Percentiles rank a stretch among this genome's conserved stretches.
These are phyloP conservation scores for Phengaris alcon DNA, from an alignment of 2,888 invertebrate genomes.

Conservation along the genomic window DNA sequence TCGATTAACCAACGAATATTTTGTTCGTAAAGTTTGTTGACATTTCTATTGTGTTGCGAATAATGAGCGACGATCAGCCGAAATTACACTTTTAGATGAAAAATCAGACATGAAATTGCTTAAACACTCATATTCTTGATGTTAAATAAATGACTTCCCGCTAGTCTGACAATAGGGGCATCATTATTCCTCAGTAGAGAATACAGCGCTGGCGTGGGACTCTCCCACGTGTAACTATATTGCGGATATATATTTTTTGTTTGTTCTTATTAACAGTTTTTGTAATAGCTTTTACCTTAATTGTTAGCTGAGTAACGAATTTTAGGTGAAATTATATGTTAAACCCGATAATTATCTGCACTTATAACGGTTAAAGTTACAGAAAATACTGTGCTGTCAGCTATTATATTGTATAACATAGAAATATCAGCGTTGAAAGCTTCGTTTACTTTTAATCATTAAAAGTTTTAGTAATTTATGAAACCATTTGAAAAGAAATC, in stretches of 20 bases:
- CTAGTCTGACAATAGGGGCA: constrained; percentile 71
- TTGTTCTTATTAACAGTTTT: constrained; percentile 78
- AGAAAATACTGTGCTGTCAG: neutral
- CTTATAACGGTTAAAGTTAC: neutral
- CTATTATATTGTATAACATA: no score
- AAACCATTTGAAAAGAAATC: no score
- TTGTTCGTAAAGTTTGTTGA: constrained; percentile 16
- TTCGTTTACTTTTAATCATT: no score
- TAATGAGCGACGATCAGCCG: constrained; percentile 44
- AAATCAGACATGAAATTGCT: constrained; percentile 77
- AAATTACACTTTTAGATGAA: constrained; percentile 73
- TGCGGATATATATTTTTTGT: constrained; percentile 77
- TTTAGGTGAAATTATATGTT: constrained; percentile 21
- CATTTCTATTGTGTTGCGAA: constrained; percentile 24
- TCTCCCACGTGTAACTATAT: constrained; percentile 70
- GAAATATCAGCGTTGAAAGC: no score
- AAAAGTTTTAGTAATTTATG: no score
- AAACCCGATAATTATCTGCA: constrained; percentile 15
- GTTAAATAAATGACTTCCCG: constrained; percentile 80
- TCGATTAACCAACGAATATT: neutral
- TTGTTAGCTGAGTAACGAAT: constrained; percentile 49
- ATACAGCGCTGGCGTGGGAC: constrained; percentile 72
- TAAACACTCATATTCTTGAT: constrained; percentile 79
- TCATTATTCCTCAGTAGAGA: constrained; percentile 71
- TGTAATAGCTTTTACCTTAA: constrained; percentile 77